A percentile compares a stretch with the other conserved stretches of the same genome.
Evolutionary conservation across 1,140 invertebrate genomes (phyloP).

Genomic region (Macrobrachium rosenbergii): DNA sequence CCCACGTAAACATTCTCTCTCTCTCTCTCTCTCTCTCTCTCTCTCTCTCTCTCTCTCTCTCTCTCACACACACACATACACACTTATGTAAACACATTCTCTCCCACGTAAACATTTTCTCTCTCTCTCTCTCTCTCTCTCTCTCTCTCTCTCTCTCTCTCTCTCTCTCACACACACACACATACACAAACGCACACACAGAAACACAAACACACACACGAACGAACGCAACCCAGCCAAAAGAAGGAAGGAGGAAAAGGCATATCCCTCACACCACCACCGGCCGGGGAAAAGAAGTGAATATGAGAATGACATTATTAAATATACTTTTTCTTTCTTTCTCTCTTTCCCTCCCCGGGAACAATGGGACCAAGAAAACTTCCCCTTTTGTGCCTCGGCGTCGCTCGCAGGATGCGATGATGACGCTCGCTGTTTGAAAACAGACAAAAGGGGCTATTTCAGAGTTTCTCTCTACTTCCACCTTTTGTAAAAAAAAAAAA

Average conservation of each 20-base stretch:
- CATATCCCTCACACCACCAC: too few relatives aligned
- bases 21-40: neutral
- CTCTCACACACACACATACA: neutral
- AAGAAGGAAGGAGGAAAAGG: neutral
- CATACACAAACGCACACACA: neutral
- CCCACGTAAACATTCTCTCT: neutral
- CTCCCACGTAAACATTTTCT: neutral
- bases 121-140: constrained; percentile 28
- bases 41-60: constrained; percentile 26
- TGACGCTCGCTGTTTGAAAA: too few relatives aligned
- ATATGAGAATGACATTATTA: neutral
- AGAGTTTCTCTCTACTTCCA: too few relatives aligned
- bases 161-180: neutral
- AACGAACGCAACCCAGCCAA: neutral
- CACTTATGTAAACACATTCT: neutral
- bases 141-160: constrained; percentile 26
- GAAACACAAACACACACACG: neutral
- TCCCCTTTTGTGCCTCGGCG: too few relatives aligned
- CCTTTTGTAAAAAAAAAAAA: too few relatives aligned
- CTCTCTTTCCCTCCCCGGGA: too few relatives aligned
- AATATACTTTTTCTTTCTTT: too few relatives aligned
- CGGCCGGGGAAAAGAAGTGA: neutral
- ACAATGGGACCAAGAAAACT: too few relatives aligned
- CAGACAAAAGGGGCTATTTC: too few relatives aligned
- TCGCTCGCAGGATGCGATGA: too few relatives aligned